Evolutionary conservation across 2,888 invertebrate species (phyloP), one percentile per base, ranked within the genome.

Genomic region (Acleris holmiana): DNA sequence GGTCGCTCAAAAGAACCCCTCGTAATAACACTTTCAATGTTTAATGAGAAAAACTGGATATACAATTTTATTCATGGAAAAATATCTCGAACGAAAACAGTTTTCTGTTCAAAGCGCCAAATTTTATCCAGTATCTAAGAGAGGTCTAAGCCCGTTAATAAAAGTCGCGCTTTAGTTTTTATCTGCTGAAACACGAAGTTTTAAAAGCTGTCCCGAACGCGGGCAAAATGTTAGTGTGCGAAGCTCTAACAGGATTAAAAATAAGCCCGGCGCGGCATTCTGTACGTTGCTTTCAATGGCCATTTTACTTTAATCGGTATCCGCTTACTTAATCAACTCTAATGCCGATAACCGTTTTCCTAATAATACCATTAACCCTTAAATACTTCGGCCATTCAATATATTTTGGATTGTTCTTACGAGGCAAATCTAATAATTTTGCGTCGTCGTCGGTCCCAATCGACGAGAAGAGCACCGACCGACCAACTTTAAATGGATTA

Each of bases 361-460:
- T 55, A 50, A 25, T 66, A 61, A 47, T 55, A 25, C 47, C 50
- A 61, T 66, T 61, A 66, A 40, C 50, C 55, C 60, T 56, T 66
- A 44, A 66, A 58, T 54, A 48, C 41, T 63, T 29, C n/a, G 25
- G 29, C 29, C 57, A 53, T 61, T 71, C 70, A 67, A 70, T 64
- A 67, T 67, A 68, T 68, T 69, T 65, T 66, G 71, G 68, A 67
- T 60, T 60, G 63, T 69, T 66, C 66, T 71, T 66, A 68, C 66
- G 61, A 67, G 68, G 68, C 63, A 72, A 73, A 70, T 72, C 67
- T 69, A 71, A 73, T 73, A 73, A 75, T 68, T 71, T 69, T 66
- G 53, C 68, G 50, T 47, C 68, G 63, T 69, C 69, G 64, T 60
- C 50, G 59, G 59, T 66, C 61, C 62, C 67, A 67, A 71, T 71